phyloP scores from a whole-genome alignment of 1,140 invertebrate genomes.

The Drosophila baimaii region DNA sequence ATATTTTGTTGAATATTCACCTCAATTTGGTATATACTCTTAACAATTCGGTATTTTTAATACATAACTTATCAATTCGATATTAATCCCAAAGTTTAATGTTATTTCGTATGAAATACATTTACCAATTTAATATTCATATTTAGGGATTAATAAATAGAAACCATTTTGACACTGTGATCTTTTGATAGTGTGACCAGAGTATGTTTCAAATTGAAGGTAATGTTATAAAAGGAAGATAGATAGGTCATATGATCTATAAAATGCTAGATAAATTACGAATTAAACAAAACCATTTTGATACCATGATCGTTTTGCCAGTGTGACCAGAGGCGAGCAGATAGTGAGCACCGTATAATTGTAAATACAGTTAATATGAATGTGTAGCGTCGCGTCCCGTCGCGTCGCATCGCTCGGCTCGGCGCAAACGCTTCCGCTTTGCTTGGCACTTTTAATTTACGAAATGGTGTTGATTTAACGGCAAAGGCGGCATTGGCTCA shows the following conservation, averaged over 20 bases:
- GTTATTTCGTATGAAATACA: too few species aligned
- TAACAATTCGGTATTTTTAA: too few species aligned
- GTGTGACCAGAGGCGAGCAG: conserved; percentile 19
- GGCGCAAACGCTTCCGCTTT: conserved; percentile 50
- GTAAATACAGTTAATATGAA: conserved; percentile 83
- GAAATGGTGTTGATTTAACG: conserved; percentile 84
- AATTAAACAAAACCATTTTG: not conserved
- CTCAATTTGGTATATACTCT: too few species aligned
- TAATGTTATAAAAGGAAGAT: too few species aligned
- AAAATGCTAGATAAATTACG: not conserved
- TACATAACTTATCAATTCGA: too few species aligned
- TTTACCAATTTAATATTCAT: not conserved
- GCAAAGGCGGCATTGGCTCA: conserved; percentile 44
- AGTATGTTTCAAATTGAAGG: too few species aligned
- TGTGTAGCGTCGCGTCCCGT: conserved; percentile 23
- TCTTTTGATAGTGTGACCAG: not conserved
- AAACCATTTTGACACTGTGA: not conserved
- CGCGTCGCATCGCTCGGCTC: conserved; percentile 10
- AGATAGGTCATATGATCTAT: too few species aligned
- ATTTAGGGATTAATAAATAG: not conserved
- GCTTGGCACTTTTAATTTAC: conserved; percentile 82
- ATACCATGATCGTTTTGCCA: not conserved
- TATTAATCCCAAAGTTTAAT: too few species aligned
- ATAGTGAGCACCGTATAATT: conserved; percentile 69
- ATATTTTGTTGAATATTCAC: too few species aligned